phyloP scores from a whole-genome alignment of 2,888 invertebrate genomes.

The Cosmia pyralina region DNA sequence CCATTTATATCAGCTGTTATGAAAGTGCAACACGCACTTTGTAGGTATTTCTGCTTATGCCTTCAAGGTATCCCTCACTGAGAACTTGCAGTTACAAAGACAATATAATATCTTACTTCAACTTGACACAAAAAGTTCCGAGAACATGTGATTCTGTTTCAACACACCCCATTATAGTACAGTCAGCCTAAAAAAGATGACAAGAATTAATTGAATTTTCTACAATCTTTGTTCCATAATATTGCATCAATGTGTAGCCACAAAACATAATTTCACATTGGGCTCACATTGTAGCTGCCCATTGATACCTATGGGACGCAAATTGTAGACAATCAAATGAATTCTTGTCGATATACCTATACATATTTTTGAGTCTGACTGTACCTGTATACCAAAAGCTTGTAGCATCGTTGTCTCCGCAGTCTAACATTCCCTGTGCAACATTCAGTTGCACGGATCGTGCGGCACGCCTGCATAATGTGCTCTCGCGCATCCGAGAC shows the following conservation, averaged over 20 bases:
- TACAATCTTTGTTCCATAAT: background rate
- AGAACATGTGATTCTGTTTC: conserved; percentile 44
- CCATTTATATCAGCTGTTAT: background rate
- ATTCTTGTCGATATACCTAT: background rate
- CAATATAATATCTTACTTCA: conserved; percentile 44
- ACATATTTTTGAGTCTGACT: background rate
- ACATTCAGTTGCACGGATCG: conserved; percentile 76
- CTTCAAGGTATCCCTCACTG: conserved; percentile 13
- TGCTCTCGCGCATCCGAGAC: conserved; percentile 79
- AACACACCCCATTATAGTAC: conserved; percentile 47
- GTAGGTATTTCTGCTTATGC: background rate
- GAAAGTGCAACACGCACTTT: background rate
- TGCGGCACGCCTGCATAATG: conserved; percentile 89
- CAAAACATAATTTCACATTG: background rate
- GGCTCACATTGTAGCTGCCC: background rate
- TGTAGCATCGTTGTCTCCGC: conserved; percentile 60
- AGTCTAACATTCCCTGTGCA: conserved; percentile 67
- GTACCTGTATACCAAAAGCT: conserved; percentile 45
- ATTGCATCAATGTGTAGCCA: background rate
- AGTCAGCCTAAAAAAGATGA: background rate
- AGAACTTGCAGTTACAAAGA: conserved; percentile 13
- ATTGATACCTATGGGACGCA: background rate
- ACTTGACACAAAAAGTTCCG: conserved; percentile 38
- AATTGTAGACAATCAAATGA: background rate
- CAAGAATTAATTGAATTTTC: background rate